Conservation (phyloP, 2,797 vertebrate genomes). For the Anniella stebbinsi region DNA sequence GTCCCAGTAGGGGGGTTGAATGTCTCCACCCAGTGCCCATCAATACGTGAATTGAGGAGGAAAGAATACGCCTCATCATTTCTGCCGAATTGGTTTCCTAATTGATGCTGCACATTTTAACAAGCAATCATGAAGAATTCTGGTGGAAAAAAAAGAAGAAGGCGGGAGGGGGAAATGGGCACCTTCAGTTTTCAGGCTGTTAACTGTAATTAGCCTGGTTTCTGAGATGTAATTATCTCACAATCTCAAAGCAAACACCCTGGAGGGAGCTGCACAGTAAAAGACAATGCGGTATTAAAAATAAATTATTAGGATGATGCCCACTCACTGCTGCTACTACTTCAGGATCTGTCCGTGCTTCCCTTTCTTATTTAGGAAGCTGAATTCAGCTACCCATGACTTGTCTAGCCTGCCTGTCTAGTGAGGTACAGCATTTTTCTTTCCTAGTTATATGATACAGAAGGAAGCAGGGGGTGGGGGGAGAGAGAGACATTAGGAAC, state of each 20-base stretch:
- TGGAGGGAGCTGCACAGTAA: slow-evolving; percentile 83
- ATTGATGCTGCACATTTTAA: slow-evolving; percentile 38
- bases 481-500: background rate
- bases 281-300: slow-evolving; percentile 83
- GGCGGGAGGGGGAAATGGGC: slow-evolving; percentile 51
- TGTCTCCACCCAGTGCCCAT: slow-evolving; percentile 45
- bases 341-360: slow-evolving; percentile 71
- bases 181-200: slow-evolving; percentile 82
- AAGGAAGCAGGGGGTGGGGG: background rate
- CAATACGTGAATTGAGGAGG: slow-evolving; percentile 37
- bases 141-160: slow-evolving; percentile 64
- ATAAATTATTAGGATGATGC: slow-evolving; percentile 81
- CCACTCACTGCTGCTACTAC: slow-evolving; percentile 55
- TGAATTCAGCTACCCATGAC: slow-evolving; percentile 56
- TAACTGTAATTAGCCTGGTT: slow-evolving; percentile 88
- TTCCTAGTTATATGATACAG: background rate
- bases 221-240: slow-evolving; percentile 86
- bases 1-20: slow-evolving; percentile 11
- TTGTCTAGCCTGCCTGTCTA: slow-evolving; percentile 66
- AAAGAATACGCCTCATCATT: slow-evolving; percentile 50
- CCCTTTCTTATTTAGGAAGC: slow-evolving; percentile 56
- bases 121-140: slow-evolving; percentile 56
- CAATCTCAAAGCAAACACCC: slow-evolving; percentile 87
- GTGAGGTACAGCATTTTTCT: rapidly evolving
- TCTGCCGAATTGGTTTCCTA: slow-evolving; percentile 57